Base-by-base conservation (phyloP, 2,888 invertebrate genomes). In the Nezara viridula region DNA sequence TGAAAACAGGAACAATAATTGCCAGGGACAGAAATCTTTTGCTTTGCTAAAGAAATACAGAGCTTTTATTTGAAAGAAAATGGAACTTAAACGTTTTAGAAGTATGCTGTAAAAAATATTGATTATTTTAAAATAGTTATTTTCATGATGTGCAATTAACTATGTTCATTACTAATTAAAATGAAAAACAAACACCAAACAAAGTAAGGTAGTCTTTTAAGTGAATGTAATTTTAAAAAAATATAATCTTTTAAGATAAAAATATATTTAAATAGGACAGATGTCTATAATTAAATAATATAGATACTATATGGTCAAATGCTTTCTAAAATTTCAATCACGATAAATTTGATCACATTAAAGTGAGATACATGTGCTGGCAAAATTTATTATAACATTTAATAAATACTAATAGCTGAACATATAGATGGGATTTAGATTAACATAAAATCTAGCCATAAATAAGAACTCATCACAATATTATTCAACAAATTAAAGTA, bases 161-260 rank as follows among this genome's bases (percentile, higher is more conserved):
- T 73, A 37, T 37, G 37, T 19, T 37, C 7, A 73, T 37, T 73
- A 73, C 6, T 73, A 73, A 73, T 19, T 19, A 73, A 73, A 37
- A 73, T 60, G 3, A 16, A 73, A 73, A 73, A 32, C 1, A 73
- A 55, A 24, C 6, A 19, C 37, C 37, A 37, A 32, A 32, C 21
- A 73, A n/a, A 73, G 66, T 73, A 73, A 37, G 66, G 27, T 73
- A 73, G 66, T 32, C 66, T 73, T 37, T 73, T 27, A 12, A 27
- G 27, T 55, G 60, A 16, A 16, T 73, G 66, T 19, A 19, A 21
- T 73, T 37, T 73, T 73, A 73, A 73, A 73, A 73, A 73, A 73
- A 73, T 73, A 73, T 73, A 73, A 73, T 73, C 66, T 73, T 73
- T 73, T 73, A 73, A 73, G 66, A 73, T 37, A 73, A 73, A 73